Percentiles rank a stretch among this genome's conserved stretches.
Evolutionary conservation across 2,888 invertebrate species (phyloP).

Genomic region (Hylaea fasciaria): DNA sequence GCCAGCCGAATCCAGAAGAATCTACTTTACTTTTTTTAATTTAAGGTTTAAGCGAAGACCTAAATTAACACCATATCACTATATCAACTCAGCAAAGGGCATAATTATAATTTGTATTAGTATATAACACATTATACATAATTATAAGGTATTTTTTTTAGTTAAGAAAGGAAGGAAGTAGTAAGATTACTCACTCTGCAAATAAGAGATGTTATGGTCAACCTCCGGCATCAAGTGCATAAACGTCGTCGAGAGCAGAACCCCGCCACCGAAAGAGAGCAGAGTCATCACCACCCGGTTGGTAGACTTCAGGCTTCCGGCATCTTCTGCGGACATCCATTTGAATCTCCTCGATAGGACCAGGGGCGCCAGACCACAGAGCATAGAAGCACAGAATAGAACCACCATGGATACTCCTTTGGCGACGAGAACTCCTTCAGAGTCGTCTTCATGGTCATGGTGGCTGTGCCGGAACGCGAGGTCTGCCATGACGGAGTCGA

Average conservation of each 20-base stretch:
- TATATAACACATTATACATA: too few relatives aligned
- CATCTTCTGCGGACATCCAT: conserved; percentile 82
- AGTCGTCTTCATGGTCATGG: conserved; percentile 56
- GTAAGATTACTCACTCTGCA: conserved; percentile 77
- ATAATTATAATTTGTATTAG: too few relatives aligned
- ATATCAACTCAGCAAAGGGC: too few relatives aligned
- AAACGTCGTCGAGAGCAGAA: conserved; percentile 92
- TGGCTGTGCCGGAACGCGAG: conserved; percentile 37
- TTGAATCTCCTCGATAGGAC: conserved; percentile 87
- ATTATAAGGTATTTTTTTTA: too few relatives aligned
- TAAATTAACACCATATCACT: too few relatives aligned
- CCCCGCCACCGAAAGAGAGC: conserved; percentile 94
- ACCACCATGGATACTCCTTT: conserved; percentile 92
- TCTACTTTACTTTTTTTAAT: too few relatives aligned
- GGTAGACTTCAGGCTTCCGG: conserved; percentile 77
- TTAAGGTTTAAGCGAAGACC: too few relatives aligned
- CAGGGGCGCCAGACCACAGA: conserved; percentile 90
- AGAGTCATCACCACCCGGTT: conserved; percentile 85
- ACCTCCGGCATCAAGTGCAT: conserved; percentile 93
- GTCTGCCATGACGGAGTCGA: conserved; percentile 45
- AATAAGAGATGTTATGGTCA: conserved; percentile 86
- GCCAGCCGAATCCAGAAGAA: too few relatives aligned
- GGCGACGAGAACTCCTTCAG: conserved; percentile 85
- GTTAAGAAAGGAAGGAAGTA: too few relatives aligned
- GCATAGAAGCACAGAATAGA: conserved; percentile 89